Evolutionary conservation across 2,113 vertebrate species (phyloP).

Genomic region (Theristicus caerulescens): DNA sequence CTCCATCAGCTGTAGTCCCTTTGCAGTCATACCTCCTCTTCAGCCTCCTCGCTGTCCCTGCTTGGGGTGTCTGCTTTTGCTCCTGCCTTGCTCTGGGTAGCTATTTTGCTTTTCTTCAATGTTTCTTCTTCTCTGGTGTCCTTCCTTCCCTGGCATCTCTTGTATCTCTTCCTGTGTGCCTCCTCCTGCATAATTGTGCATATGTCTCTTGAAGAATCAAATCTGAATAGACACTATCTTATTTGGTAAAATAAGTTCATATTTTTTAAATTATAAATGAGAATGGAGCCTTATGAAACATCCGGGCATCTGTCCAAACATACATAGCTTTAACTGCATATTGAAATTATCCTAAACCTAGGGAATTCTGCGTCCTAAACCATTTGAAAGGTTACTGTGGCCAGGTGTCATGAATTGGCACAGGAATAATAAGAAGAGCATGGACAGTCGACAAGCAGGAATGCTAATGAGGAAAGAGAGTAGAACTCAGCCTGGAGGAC

Average conservation of each 20-base stretch:
- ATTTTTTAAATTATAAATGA: slow-evolving; percentile 7
- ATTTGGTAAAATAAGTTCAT: background rate
- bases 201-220: background rate
- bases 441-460: background rate
- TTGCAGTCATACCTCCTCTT: background rate
- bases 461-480: slow-evolving; percentile 30
- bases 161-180: background rate
- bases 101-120: background rate
- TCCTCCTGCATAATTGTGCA: background rate
- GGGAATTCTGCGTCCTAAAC: background rate
- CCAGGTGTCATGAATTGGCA: slow-evolving; percentile 47
- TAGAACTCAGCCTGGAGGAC: slow-evolving; percentile 8
- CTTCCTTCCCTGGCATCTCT: background rate
- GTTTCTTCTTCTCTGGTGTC: background rate
- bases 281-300: background rate
- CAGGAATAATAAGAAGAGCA: background rate
- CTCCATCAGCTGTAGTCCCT: background rate
- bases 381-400: slow-evolving; percentile 34
- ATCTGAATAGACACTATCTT: background rate
- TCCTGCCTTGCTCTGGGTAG: background rate
- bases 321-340: background rate
- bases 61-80: background rate
- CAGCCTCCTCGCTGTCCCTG: background rate
- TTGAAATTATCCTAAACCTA: background rate
- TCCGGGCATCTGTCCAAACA: background rate